Percentiles rank a stretch among this genome's conserved stretches.
Conservation (phyloP, 1,140 invertebrate genomes). For the Diplogasteroides magnus region DNA sequence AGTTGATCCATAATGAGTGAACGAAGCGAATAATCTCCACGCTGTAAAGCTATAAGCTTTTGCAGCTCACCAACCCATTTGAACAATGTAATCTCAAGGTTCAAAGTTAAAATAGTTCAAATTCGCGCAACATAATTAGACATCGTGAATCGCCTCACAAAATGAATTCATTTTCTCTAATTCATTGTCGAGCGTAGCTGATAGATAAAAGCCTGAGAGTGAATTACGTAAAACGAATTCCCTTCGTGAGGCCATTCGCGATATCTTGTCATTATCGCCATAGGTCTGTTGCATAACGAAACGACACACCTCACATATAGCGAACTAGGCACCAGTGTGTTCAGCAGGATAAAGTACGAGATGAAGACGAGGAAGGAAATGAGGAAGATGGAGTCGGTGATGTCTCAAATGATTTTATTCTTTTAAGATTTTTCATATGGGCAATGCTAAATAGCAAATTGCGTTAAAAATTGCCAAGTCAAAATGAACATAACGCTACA, state of each 20-base stretch:
- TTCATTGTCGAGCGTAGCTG: no score
- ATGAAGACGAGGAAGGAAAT: constrained; percentile 95
- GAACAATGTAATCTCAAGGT: no score
- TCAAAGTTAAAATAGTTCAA: no score
- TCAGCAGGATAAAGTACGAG: constrained; percentile 97
- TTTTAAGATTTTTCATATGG: neutral
- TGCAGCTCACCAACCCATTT: no score
- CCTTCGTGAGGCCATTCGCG: no score
- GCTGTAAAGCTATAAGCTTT: constrained; percentile 61
- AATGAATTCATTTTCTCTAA: no score
- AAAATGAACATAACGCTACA: neutral
- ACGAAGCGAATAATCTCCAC: constrained; percentile 90
- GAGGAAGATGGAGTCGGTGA: constrained; percentile 61
- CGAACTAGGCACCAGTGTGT: constrained; percentile 99
- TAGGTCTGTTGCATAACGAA: no score
- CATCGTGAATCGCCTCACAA: no score
- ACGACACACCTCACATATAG: constrained; percentile 88
- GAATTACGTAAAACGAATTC: no score
- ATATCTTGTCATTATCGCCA: no score
- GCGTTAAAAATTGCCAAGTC: neutral
- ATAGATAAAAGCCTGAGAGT: no score
- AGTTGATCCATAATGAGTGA: constrained; percentile 93
- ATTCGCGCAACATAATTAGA: no score
- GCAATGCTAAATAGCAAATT: neutral
- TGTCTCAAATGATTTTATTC: neutral